phyloP scores from a whole-genome alignment of 2,888 invertebrate species.

The Phania funesta region DNA sequence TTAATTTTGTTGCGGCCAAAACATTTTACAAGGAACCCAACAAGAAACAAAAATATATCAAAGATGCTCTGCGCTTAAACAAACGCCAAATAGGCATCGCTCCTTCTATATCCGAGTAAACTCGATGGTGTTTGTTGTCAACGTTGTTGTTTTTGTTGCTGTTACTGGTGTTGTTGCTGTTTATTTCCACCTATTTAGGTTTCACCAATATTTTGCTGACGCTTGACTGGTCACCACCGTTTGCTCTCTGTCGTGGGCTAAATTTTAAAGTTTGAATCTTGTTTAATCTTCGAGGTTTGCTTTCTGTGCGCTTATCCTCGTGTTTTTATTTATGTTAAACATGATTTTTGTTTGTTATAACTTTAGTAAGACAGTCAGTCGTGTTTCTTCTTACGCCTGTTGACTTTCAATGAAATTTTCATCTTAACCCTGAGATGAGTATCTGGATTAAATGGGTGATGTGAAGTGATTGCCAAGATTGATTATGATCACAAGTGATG shows the following conservation, averaged over 20 bases:
- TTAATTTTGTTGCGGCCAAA: slow-evolving; percentile 73
- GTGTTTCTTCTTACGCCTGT: slow-evolving; percentile 68
- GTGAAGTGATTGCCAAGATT: background rate
- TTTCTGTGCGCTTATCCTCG: slow-evolving; percentile 62
- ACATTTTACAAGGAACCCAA: slow-evolving; percentile 66
- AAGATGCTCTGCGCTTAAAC: slow-evolving; percentile 38
- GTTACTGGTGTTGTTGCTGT: slow-evolving; percentile 19
- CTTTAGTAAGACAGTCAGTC: slow-evolving; percentile 17
- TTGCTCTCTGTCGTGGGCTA: slow-evolving; percentile 24
- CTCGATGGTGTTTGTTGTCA: background rate
- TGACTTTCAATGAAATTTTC: background rate
- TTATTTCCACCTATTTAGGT: slow-evolving; percentile 61
- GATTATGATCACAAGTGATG: no score
- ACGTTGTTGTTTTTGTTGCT: slow-evolving; percentile 24
- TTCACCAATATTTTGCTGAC: slow-evolving; percentile 56
- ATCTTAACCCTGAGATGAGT: background rate
- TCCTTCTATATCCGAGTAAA: no score
- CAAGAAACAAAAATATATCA: background rate
- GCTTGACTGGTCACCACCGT: slow-evolving; percentile 54
- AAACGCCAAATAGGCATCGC: slow-evolving; percentile 23
- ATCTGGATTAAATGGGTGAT: background rate
- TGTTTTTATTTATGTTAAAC: slow-evolving; percentile 66
- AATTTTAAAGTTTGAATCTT: slow-evolving; percentile 29
- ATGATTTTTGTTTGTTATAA: slow-evolving; percentile 62
- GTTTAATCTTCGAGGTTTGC: slow-evolving; percentile 55